Evolutionary conservation across 2,888 invertebrate species (phyloP), one percentile per base, ranked within the genome.

Genomic region (Antitype chi): DNA sequence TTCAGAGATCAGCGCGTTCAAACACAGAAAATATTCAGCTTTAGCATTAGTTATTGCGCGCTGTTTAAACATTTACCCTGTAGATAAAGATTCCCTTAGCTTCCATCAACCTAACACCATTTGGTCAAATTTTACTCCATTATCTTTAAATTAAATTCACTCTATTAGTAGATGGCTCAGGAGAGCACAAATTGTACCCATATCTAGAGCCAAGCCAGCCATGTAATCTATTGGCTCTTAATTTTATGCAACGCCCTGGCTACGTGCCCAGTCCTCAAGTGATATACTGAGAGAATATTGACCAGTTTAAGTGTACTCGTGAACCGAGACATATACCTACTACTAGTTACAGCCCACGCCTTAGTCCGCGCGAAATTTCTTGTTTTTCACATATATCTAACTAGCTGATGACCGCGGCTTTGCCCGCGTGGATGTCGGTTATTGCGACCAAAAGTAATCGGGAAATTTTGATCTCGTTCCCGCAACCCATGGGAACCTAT

Each of bases 221-320:
- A 32, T 70, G 74, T 84, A 84, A 84, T 84, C 81, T 84, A 84
- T 84, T 84, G 85, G 81, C 85, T 84, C 85, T 80, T 85, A 87
- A 85, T 85, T 80, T 73, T 86, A 80, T 83, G 74, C 85, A 85
- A 87, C 77, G 81, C 81, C 84, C 81, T 86, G 86, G 86, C 86
- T 64, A 20, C 67, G 70, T 87, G 86, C 87, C 86, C 84, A 57
- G 70, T 76, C 59, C 71, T 71, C 82, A 67, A 67, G 82, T 85
- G 75, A 80, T 86, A 66, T 87, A 87, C 74, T 82, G 81, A 32
- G 80, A 80, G 74, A 70, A 85, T 82, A 85, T 84, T 78, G 86
- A 63, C 81, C 76, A 79, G 80, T 77, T 81, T 73, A 78, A 80
- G 74, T 70, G 85, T 72, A 66, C 75, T 76, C 13, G 78, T 68